phyloP scores from a whole-genome alignment of 53 echinoderm and acorn worm genomes.

The Echinarachnius parma region DNA sequence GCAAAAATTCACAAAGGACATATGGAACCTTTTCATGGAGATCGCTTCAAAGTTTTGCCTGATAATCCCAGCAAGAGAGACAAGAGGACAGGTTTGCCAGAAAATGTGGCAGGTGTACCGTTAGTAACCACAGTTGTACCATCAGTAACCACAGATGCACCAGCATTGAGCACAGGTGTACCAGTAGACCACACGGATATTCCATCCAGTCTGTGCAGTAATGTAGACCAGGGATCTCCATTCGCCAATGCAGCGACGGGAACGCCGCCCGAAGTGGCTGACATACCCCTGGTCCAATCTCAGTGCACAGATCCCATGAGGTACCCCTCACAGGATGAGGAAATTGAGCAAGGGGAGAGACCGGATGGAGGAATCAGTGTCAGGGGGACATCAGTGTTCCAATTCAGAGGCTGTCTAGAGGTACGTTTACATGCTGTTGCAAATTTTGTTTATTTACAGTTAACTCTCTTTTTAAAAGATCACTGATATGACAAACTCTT shows the following conservation, averaged over 20 bases:
- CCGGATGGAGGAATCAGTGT: not conserved
- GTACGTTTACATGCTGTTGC: not conserved
- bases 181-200: too few species aligned
- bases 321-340: constrained; percentile 10
- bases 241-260: constrained; percentile 75
- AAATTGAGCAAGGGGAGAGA: not conserved
- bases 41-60: too few species aligned
- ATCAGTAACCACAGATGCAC: too few species aligned
- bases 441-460: not conserved
- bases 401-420: constrained; percentile 36
- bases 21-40: too few species aligned
- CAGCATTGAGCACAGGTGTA: too few species aligned
- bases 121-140: too few species aligned
- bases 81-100: too few species aligned
- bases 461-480: not conserved
- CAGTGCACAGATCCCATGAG: constrained; percentile 47
- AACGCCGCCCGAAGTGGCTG: constrained; percentile 60
- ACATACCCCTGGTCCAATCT: constrained; percentile 62
- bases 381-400: not conserved
- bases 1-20: too few species aligned
- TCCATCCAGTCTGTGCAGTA: constrained; percentile 28
- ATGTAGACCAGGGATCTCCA: constrained; percentile 61
- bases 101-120: too few species aligned
- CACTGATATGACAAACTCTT: not conserved
- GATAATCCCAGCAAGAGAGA: too few species aligned